Percentiles rank a stretch among this genome's conserved stretches.
Evolutionary conservation across 2,797 vertebrate genomes (phyloP).

Genomic region (Sphenopsis melanotis): DNA sequence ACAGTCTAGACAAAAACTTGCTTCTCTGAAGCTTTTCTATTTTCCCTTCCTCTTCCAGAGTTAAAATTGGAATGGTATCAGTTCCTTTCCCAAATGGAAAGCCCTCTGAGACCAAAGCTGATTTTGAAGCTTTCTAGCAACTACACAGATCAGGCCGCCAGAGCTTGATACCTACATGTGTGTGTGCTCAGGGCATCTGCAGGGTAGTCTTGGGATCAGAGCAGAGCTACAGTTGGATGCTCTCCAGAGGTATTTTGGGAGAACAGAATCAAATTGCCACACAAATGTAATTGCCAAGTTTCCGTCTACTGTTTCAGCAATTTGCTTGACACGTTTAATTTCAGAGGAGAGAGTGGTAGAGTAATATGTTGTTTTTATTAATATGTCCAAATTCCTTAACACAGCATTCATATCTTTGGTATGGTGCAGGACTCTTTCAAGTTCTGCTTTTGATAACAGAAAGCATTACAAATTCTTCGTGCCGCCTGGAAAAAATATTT

Average conservation of each 20-base stretch:
- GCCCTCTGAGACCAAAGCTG: not conserved
- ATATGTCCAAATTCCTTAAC: not conserved
- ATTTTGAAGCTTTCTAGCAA: not conserved
- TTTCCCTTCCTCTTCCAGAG: not conserved
- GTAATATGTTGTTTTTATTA: not conserved
- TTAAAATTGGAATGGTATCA: not conserved
- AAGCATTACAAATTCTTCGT: not conserved
- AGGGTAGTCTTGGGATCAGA: not conserved
- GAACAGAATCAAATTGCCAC: slow-evolving; percentile 38
- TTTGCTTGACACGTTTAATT: not conserved
- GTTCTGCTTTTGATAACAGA: not conserved
- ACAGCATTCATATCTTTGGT: not conserved
- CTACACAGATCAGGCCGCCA: fast-evolving
- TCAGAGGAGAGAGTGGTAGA: not conserved
- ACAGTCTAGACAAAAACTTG: not conserved
- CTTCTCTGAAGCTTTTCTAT: not conserved
- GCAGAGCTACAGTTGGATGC: not conserved
- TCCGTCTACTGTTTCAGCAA: not conserved
- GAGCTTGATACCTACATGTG: not conserved
- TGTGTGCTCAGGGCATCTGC: not conserved
- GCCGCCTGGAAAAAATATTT: not conserved
- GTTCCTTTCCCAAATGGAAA: not conserved
- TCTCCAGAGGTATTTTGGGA: slow-evolving; percentile 39
- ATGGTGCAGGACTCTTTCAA: not conserved
- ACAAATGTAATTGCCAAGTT: not conserved